Evolutionary conservation across 2,888 invertebrate genomes (phyloP).

Genomic region (Ennomos fuscantarius): DNA sequence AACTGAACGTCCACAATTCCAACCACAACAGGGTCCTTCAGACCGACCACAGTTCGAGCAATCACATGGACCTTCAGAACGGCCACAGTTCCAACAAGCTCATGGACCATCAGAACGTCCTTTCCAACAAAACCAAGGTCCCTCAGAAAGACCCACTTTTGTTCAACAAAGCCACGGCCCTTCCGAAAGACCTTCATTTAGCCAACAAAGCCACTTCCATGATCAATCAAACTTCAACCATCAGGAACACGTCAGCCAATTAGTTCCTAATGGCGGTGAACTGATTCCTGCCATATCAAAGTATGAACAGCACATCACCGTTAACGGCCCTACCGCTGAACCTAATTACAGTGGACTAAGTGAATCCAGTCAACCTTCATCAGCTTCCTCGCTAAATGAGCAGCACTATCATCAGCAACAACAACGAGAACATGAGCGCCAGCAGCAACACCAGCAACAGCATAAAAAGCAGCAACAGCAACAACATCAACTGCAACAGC

Average conservation of each 20-base stretch:
- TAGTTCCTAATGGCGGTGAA: conserved; percentile 88
- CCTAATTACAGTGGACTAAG: conserved; percentile 60
- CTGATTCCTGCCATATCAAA: conserved; percentile 91
- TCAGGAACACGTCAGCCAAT: conserved; percentile 75
- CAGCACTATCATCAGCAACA: conserved; percentile 44
- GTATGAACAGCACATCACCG: conserved; percentile 91
- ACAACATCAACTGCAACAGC: conserved; percentile 56
- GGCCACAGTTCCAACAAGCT: conserved; percentile 53
- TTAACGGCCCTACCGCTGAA: conserved; percentile 69
- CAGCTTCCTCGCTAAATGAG: conserved; percentile 41
- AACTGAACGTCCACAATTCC: conserved; percentile 57
- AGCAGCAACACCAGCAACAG: conserved; percentile 43
- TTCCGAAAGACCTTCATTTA: conserved; percentile 56
- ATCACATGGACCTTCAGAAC: conserved; percentile 54
- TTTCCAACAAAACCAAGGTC: conserved; percentile 50
- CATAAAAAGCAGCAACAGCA: conserved; percentile 47
- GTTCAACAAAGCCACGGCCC: conserved; percentile 63
- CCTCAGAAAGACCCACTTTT: conserved; percentile 62
- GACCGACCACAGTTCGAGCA: conserved; percentile 38
- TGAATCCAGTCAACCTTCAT: conserved; percentile 52
- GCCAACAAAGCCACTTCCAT: conserved; percentile 56
- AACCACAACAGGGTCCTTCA: conserved; percentile 57
- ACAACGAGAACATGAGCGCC: conserved; percentile 39
- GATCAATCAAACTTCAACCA: conserved; percentile 64
- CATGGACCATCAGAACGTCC: conserved; percentile 59